Base-by-base conservation (phyloP, 2,888 invertebrate species). In the Tinea pellionella region DNA sequence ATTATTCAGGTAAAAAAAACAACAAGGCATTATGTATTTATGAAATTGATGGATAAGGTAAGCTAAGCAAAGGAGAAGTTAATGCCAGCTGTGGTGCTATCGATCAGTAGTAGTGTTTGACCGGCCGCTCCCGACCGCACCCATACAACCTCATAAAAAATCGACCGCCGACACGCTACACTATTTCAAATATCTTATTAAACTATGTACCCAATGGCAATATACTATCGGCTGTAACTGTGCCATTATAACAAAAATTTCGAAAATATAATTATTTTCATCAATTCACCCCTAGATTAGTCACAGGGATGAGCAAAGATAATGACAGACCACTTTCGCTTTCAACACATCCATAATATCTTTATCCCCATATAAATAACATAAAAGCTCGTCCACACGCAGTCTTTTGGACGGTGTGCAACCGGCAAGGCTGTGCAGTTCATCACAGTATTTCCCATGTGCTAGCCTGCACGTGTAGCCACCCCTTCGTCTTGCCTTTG, bases 61-160 rank as follows among this genome's bases (percentile, higher is more conserved):
- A 18, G 24, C 12, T 2, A 16, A 57, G n/a, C 42, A 42, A 42
- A 41, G 19, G 59, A 59, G 30, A 59, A 58, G 32, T 37, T 59
- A 59, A 59, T 41, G 59, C 15, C 37, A 30, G 15, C 19, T 18
- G 58, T 59, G 63, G 69, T 69, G 67, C 66, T 80, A 86, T 86
- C 80, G 86, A 87, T 86, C 78, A 77, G 69, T 66, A 65, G 71
- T 67, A 66, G 71, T 86, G 83, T 87, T 86, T 86, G 80, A 67
- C 67, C 68, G 72, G 83, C 78, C 86, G 67, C 87, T 72, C 86
- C 87, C 77, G 64, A 68, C 78, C 86, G 80, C 85, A 77, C 86
- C 85, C 72, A 75, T 65, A 64, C 66, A 67, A 71, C 72, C 74
- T 73, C 78, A 79, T 80, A 79, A 85, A 83, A 86, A 81, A 85